Evolutionary conservation across 2,113 vertebrate genomes (phyloP).

Genomic region (Fukomys damarensis): DNA sequence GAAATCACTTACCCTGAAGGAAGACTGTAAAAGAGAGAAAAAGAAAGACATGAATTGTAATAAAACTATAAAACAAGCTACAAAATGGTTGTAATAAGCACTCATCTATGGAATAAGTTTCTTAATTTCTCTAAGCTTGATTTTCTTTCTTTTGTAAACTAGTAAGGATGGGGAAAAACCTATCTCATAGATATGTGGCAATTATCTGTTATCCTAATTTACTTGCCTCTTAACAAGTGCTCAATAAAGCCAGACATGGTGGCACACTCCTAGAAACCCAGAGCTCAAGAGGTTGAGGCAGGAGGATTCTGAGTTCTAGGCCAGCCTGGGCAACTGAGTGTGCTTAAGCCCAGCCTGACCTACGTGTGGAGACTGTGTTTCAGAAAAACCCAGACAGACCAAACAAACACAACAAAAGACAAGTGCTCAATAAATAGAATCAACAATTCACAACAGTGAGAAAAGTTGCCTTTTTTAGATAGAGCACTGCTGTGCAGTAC

Average conservation of each 20-base stretch:
- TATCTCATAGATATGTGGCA: not conserved
- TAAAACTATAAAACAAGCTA: not conserved
- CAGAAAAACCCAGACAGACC: not conserved
- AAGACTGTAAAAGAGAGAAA: not conserved
- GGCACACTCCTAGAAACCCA: not conserved
- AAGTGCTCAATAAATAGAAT: not conserved
- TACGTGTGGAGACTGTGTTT: not conserved
- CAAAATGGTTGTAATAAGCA: not conserved
- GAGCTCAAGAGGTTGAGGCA: not conserved
- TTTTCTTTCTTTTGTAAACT: not conserved
- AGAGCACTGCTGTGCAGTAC: not conserved
- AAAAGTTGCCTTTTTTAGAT: not conserved
- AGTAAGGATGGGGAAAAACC: not conserved
- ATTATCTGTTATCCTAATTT: not conserved
- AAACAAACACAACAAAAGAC: not conserved
- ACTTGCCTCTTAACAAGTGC: not conserved
- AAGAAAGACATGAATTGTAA: not conserved
- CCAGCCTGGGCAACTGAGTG: not conserved
- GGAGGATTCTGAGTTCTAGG: not conserved
- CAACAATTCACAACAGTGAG: not conserved
- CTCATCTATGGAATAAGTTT: not conserved
- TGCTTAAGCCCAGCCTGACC: not conserved
- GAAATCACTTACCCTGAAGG: constrained; percentile 1
- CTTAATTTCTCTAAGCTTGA: not conserved
- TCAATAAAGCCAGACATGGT: not conserved